Conservation (phyloP, 2,888 invertebrate genomes). For the Drosophila pseudotakahashii region DNA sequence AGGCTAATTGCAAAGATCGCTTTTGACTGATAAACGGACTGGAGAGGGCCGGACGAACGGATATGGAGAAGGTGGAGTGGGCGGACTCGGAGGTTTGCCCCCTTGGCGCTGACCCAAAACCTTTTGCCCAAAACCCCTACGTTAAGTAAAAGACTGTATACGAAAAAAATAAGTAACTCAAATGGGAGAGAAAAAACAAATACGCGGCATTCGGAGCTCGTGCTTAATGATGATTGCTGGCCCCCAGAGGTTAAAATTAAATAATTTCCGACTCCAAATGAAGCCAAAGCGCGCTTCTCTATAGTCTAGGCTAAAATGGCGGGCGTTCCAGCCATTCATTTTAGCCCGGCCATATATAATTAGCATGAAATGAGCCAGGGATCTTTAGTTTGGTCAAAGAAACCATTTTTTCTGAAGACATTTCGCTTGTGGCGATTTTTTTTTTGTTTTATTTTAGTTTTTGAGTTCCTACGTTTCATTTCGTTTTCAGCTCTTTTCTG, state of each 20-base stretch:
- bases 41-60: conserved; percentile 22
- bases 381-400: conserved; percentile 57
- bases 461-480: conserved; percentile 20
- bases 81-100: conserved; percentile 48
- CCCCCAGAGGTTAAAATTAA: conserved; percentile 81
- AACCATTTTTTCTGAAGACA: conserved; percentile 40
- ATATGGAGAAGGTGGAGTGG: conserved; percentile 25
- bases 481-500: conserved; percentile 68
- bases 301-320: conserved; percentile 68
- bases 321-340: conserved; percentile 70
- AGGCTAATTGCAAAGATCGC: conserved; percentile 81
- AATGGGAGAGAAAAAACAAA: conserved; percentile 37
- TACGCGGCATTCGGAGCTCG: conserved; percentile 54
- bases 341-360: conserved; percentile 73
- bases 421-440: conserved; percentile 64
- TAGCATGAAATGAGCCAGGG: conserved; percentile 81
- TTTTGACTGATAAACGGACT: conserved; percentile 76
- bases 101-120: conserved; percentile 75
- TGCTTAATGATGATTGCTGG: conserved; percentile 81
- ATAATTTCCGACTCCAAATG: conserved; percentile 69
- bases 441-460: background rate
- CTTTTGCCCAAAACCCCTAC: conserved; percentile 53
- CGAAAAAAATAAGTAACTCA: conserved; percentile 1
- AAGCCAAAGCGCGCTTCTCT: conserved; percentile 36
- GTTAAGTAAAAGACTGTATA: conserved; percentile 3